Evolutionary conservation across 2,797 vertebrate species (phyloP).

Genomic region (Kryptolebias ocellatus): DNA sequence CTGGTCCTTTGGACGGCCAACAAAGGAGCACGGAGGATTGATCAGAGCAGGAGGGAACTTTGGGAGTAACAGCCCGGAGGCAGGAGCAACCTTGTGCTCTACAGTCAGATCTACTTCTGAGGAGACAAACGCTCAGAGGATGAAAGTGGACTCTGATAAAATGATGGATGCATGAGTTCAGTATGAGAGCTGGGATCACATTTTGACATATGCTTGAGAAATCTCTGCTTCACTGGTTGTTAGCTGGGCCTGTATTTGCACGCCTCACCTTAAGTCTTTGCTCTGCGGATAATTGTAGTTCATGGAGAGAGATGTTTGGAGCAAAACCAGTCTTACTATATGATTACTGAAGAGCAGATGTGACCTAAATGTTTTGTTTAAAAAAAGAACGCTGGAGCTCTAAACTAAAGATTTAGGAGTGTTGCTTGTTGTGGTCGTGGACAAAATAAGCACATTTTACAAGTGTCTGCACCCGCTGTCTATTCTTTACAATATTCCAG

Average conservation of each 20-base stretch:
- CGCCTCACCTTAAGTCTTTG: conserved; percentile 20
- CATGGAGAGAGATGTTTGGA: conserved; percentile 1
- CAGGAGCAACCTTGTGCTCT: conserved; percentile 61
- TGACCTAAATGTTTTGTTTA: conserved; percentile 36
- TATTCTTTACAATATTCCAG: conserved; percentile 54
- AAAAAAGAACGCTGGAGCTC: conserved; percentile 31
- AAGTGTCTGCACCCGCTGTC: conserved; percentile 52
- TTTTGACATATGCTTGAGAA: conserved; percentile 28
- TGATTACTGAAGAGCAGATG: conserved; percentile 34
- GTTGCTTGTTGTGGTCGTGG: conserved; percentile 57
- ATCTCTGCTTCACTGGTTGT: conserved; percentile 22
- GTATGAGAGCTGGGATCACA: conserved; percentile 45
- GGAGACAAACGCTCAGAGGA: conserved; percentile 51
- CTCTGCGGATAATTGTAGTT: conserved; percentile 20
- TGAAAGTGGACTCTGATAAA: conserved; percentile 58
- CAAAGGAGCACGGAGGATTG: conserved; percentile 67
- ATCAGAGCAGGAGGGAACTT: conserved; percentile 62
- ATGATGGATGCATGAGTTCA: conserved; percentile 50
- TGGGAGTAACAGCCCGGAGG: conserved; percentile 61
- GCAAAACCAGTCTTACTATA: conserved; percentile 18
- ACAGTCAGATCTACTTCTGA: conserved; percentile 54
- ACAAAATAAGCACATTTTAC: conserved; percentile 59
- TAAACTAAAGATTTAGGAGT: conserved; percentile 61
- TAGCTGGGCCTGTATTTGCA: conserved; percentile 22
- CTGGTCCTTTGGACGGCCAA: conserved; percentile 67